Evolutionary conservation across 2,113 vertebrate genomes (phyloP).

Genomic region (Lamprologus callipterus): DNA sequence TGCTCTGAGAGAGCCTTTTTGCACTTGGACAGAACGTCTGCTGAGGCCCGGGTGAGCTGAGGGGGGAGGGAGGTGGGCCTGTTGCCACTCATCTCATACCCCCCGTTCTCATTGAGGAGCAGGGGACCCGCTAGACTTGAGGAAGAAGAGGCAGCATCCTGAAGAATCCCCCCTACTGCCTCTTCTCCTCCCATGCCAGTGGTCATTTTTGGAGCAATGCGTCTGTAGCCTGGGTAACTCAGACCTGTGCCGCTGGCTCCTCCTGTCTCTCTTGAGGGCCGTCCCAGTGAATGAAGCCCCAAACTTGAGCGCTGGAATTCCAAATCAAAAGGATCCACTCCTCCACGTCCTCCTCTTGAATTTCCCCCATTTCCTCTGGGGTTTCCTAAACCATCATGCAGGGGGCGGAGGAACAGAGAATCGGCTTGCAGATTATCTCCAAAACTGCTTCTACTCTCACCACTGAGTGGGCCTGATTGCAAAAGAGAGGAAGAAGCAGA

Average conservation of each 20-base stretch:
- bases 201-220: slow-evolving; percentile 87
- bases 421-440: slow-evolving; percentile 70
- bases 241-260: slow-evolving; percentile 1
- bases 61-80: slow-evolving; percentile 69
- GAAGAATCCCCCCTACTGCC: slow-evolving; percentile 71
- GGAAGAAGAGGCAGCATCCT: slow-evolving; percentile 72
- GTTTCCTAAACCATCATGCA: slow-evolving; percentile 79
- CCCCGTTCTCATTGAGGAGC: slow-evolving; percentile 74
- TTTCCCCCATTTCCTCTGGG: slow-evolving; percentile 33
- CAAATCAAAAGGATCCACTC: slow-evolving; percentile 79
- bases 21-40: slow-evolving; percentile 93
- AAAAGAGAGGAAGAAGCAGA: slow-evolving; percentile 71
- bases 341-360: slow-evolving; percentile 56
- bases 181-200: slow-evolving; percentile 71
- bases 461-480: slow-evolving; percentile 39
- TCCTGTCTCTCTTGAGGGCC: slow-evolving; percentile 71
- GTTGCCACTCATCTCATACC: slow-evolving; percentile 65
- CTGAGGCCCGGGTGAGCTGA: slow-evolving; percentile 89
- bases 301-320: slow-evolving; percentile 85
- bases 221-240: slow-evolving; percentile 84
- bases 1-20: slow-evolving; percentile 98
- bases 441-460: slow-evolving; percentile 70
- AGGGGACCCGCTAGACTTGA: slow-evolving; percentile 64
- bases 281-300: slow-evolving; percentile 82
- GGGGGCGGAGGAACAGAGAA: slow-evolving; percentile 81